phyloP scores from a whole-genome alignment of 2,113 vertebrate genomes.

The Murina feae region DNA sequence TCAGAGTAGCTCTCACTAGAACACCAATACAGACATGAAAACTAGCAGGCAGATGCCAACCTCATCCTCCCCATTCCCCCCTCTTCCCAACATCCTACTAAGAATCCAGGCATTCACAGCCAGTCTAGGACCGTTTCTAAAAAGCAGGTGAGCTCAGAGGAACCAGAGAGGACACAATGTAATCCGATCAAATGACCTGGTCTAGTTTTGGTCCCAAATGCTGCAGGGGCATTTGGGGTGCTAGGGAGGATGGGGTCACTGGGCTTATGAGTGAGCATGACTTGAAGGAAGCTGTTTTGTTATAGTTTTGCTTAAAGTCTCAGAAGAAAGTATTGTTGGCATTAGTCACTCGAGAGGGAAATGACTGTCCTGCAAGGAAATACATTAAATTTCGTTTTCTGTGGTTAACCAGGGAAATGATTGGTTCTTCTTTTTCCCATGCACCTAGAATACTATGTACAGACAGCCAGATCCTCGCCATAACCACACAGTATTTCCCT shows the following conservation, averaged over 20 bases:
- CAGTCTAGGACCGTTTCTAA: neutral
- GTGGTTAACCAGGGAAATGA: neutral
- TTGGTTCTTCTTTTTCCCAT: neutral
- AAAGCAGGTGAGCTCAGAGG: neutral
- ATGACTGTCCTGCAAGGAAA: neutral
- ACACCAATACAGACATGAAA: neutral
- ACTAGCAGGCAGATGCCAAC: neutral
- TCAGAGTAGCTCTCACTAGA: neutral
- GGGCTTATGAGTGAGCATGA: too few relatives aligned
- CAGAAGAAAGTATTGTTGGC: neutral
- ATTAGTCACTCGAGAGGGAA: conserved; percentile 9
- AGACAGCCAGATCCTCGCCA: neutral
- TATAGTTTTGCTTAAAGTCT: neutral
- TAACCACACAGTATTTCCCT: neutral
- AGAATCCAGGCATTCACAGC: neutral
- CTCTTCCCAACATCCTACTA: too few relatives aligned
- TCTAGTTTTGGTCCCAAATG: neutral
- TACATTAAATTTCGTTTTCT: neutral
- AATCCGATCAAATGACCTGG: neutral
- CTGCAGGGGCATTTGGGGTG: neutral
- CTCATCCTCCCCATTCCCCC: neutral
- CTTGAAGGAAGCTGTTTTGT: neutral
- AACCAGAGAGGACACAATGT: neutral
- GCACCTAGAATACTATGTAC: neutral
- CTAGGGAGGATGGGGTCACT: neutral